Conservation (phyloP, 1,140 invertebrate genomes). For the Ericerus pela region DNA sequence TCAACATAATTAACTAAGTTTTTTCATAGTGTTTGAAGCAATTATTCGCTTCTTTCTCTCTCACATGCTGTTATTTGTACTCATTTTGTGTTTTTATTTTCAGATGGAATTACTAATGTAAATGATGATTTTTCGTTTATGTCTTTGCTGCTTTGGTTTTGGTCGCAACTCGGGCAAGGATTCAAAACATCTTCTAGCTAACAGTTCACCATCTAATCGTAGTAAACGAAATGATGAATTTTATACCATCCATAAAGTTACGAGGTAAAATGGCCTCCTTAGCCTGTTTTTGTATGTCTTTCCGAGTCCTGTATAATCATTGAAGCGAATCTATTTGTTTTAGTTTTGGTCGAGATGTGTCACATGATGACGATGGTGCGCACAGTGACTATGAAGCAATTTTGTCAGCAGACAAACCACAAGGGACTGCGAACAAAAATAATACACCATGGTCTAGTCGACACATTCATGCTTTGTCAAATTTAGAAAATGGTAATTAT, state of each 20-base stretch:
- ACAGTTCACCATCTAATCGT: background rate
- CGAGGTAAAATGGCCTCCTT: slow-evolving; percentile 6
- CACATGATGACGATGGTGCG: slow-evolving; percentile 15
- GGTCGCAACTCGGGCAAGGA: slow-evolving; percentile 10
- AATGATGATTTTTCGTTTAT: slow-evolving; percentile 14
- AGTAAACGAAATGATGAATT: slow-evolving; percentile 5
- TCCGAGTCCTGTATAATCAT: background rate
- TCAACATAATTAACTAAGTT: too few relatives aligned
- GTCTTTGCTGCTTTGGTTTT: slow-evolving; percentile 15
- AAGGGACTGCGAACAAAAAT: background rate
- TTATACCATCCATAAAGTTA: slow-evolving; percentile 17
- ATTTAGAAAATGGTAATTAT: too few relatives aligned
- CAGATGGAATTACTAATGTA: background rate
- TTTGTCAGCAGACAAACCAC: background rate
- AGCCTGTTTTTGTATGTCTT: background rate
- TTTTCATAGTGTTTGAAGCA: too few relatives aligned
- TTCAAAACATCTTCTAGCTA: background rate
- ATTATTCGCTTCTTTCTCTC: too few relatives aligned
- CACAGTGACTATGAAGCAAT: slow-evolving; percentile 2
- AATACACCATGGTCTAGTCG: background rate
- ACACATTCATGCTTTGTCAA: too few relatives aligned
- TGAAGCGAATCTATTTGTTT: background rate
- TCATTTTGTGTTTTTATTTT: background rate
- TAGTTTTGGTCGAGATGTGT: slow-evolving; percentile 15
- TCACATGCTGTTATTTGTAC: background rate